Conservation (phyloP, 1,140 invertebrate species). For the Archegozetes longisetosus region DNA sequence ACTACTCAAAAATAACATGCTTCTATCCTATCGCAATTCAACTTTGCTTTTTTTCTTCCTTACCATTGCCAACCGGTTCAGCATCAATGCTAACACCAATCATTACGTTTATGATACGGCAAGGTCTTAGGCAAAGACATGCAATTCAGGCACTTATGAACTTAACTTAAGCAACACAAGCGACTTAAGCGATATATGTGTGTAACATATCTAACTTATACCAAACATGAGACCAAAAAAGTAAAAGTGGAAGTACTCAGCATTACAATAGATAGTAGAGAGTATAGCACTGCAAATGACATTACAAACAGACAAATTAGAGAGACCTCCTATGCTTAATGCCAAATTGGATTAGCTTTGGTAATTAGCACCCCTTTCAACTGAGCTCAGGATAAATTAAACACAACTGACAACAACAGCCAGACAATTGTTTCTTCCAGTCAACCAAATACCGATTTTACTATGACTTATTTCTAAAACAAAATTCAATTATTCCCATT, state of each 20-base stretch:
- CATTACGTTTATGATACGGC: not conserved
- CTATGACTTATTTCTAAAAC: too few species aligned
- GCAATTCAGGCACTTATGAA: not conserved
- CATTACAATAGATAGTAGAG: too few species aligned
- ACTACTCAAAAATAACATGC: not conserved
- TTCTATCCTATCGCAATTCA: not conserved
- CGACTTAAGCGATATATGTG: too few species aligned
- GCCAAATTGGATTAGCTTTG: not conserved
- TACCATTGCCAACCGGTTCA: not conserved
- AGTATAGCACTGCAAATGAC: not conserved
- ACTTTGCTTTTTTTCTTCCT: not conserved
- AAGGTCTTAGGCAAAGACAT: not conserved
- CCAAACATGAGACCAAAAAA: too few species aligned
- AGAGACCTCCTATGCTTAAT: not conserved
- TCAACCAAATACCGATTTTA: too few species aligned
- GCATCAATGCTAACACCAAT: not conserved
- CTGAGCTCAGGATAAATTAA: not conserved
- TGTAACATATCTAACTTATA: too few species aligned
- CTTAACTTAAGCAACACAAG: not conserved
- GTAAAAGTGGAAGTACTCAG: too few species aligned
- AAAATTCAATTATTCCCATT: too few species aligned
- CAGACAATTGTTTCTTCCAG: not conserved
- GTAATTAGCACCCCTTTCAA: not conserved
- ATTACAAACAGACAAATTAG: not conserved
- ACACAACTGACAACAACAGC: not conserved